Evolutionary conservation across 92 coral and sea anemone species (phyloP).

Genomic region (Micromussa lordhowensis): DNA sequence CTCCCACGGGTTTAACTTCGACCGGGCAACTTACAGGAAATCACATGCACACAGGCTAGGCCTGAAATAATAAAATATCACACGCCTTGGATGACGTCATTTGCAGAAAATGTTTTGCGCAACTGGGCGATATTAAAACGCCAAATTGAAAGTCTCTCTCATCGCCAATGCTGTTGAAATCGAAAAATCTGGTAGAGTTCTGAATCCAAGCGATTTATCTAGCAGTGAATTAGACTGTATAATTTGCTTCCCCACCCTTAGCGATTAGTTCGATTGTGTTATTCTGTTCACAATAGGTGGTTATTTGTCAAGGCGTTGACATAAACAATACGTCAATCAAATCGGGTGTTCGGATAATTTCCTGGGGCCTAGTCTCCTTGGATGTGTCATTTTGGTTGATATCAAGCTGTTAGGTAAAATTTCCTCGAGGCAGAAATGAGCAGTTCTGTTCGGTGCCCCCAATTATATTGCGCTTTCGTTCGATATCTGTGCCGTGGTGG

Average conservation of each 20-base stretch:
- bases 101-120: background rate
- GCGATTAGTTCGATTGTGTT: slow-evolving; percentile 42
- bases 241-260: slow-evolving; percentile 53
- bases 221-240: slow-evolving; percentile 25
- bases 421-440: slow-evolving; percentile 42
- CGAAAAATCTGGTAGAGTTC: background rate
- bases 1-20: no score
- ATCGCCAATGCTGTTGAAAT: background rate
- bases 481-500: slow-evolving; percentile 27
- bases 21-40: background rate
- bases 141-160: background rate
- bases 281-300: slow-evolving; percentile 34
- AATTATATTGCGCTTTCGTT: slow-evolving; percentile 35
- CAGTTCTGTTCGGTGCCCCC: slow-evolving; percentile 40
- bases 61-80: slow-evolving; percentile 1
- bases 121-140: no score
- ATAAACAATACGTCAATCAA: slow-evolving; percentile 56
- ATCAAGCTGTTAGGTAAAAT: slow-evolving; percentile 36
- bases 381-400: slow-evolving; percentile 15
- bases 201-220: background rate
- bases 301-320: slow-evolving; percentile 59
- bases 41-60: slow-evolving; percentile 3
- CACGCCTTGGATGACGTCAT: slow-evolving; percentile 46
- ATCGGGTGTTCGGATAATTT: slow-evolving; percentile 35
- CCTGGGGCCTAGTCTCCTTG: slow-evolving; percentile 67